These are phyloP conservation scores for Acromyrmex charruanus DNA, from an alignment of 1,140 invertebrate species.

Conservation along the genomic window DNA sequence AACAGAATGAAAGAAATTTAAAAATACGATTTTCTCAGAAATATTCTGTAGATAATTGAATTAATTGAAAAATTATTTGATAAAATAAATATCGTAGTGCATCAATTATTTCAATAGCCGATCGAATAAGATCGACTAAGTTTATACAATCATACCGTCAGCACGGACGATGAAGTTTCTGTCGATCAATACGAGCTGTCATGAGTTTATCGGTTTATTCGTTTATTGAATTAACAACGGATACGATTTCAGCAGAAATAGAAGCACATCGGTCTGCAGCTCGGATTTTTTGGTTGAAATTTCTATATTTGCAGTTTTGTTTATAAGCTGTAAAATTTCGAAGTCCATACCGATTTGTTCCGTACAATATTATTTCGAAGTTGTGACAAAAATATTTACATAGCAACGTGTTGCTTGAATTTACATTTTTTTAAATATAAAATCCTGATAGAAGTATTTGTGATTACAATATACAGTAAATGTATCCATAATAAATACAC, in stretches of 20 bases:
- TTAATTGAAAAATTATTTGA: neutral
- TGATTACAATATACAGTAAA: neutral
- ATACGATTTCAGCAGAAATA: slow-evolving; percentile 4
- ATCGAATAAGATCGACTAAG: neutral
- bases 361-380: neutral
- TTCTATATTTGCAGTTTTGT: slow-evolving; percentile 3
- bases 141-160: slow-evolving; percentile 10
- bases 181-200: slow-evolving; percentile 24
- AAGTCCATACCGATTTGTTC: neutral
- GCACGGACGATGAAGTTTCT: neutral
- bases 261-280: neutral
- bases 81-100: neutral
- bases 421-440: slow-evolving; percentile 11
- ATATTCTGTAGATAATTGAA: neutral
- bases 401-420: neutral
- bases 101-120: neutral
- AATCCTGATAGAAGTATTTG: neutral
- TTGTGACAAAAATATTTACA: neutral
- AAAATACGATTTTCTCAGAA: neutral
- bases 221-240: slow-evolving; percentile 52
- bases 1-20: neutral
- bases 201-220: slow-evolving; percentile 34
- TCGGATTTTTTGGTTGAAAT: slow-evolving; percentile 6
- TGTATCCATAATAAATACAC: neutral
- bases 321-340: neutral